Evolutionary conservation across 2,888 invertebrate species (phyloP).

Genomic region (Hydraecia micacea): DNA sequence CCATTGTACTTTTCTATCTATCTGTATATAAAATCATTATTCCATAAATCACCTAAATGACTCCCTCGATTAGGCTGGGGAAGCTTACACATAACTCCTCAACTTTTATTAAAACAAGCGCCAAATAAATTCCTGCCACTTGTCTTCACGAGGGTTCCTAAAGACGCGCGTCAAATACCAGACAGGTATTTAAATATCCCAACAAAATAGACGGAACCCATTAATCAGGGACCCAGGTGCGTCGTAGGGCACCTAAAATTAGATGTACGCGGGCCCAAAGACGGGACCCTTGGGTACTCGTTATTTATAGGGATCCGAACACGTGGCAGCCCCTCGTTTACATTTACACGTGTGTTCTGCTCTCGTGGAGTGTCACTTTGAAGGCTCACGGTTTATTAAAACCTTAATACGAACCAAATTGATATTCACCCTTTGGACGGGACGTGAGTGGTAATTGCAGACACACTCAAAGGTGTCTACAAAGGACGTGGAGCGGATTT

Average conservation of each 20-base stretch:
- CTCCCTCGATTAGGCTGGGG: conserved; percentile 17
- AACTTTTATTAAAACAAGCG: conserved; percentile 55
- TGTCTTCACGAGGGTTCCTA: conserved; percentile 55
- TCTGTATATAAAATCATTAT: conserved; percentile 27
- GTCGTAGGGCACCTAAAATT: conserved; percentile 73
- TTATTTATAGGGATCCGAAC: conserved; percentile 60
- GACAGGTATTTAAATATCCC: conserved; percentile 67
- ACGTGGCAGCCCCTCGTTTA: conserved; percentile 62
- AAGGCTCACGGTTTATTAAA: conserved; percentile 71
- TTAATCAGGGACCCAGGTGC: conserved; percentile 75
- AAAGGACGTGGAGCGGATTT: conserved; percentile 27
- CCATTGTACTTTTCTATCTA: background rate
- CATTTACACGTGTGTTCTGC: conserved; percentile 63
- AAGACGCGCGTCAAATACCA: conserved; percentile 61
- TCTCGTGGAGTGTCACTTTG: conserved; percentile 68
- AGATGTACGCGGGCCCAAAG: conserved; percentile 69
- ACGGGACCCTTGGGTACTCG: conserved; percentile 66
- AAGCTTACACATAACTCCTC: conserved; percentile 26
- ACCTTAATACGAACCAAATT: conserved; percentile 72
- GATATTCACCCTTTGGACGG: conserved; percentile 64
- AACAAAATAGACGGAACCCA: conserved; percentile 68
- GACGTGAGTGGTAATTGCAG: conserved; percentile 50
- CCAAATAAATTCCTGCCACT: conserved; percentile 51
- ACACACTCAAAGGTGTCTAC: conserved; percentile 40
- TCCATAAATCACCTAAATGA: conserved; percentile 29